These are phyloP conservation scores for Archivesica marissinica DNA, from an alignment of 1,140 invertebrate species.

Conservation along the genomic window DNA sequence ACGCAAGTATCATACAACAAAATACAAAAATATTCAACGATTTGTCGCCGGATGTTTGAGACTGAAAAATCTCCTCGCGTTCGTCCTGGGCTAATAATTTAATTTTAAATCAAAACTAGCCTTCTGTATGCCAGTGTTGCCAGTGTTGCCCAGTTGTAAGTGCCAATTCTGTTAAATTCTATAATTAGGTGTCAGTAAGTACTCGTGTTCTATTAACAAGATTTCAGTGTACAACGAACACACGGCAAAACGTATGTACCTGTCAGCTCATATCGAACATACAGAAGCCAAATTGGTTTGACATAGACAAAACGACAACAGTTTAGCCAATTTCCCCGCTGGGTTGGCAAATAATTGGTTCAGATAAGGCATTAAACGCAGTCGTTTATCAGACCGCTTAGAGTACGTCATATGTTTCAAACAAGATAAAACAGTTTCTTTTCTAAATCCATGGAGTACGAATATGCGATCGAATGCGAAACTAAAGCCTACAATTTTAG, in stretches of 20 bases:
- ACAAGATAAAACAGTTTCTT: slow-evolving; percentile 37
- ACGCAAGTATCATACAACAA: too few species aligned
- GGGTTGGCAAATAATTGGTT: slow-evolving; percentile 27
- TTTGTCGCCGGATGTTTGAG: too few species aligned
- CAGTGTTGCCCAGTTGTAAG: too few species aligned
- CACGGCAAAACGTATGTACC: slow-evolving; percentile 40
- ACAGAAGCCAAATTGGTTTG: slow-evolving; percentile 12
- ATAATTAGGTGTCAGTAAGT: slow-evolving; percentile 44
- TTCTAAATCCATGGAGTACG: slow-evolving; percentile 24
- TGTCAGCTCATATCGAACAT: slow-evolving; percentile 41
- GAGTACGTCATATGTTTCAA: slow-evolving; percentile 42
- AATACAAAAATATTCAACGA: too few species aligned
- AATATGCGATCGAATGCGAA: slow-evolving; percentile 26
- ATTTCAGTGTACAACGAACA: not conserved
- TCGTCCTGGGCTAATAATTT: not conserved
- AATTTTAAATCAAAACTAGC: not conserved
- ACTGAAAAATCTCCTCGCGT: too few species aligned
- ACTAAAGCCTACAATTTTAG: slow-evolving; percentile 14
- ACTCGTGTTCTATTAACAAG: not conserved
- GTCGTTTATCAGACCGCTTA: slow-evolving; percentile 31
- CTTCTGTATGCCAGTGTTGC: not conserved
- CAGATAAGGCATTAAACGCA: slow-evolving; percentile 14
- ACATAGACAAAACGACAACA: slow-evolving; percentile 37
- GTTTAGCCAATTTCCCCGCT: slow-evolving; percentile 40
- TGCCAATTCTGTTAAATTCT: slow-evolving; percentile 1